These are phyloP conservation scores for Nerophis ophidion DNA, from an alignment of 2,113 vertebrate genomes.

Conservation along the genomic window DNA sequence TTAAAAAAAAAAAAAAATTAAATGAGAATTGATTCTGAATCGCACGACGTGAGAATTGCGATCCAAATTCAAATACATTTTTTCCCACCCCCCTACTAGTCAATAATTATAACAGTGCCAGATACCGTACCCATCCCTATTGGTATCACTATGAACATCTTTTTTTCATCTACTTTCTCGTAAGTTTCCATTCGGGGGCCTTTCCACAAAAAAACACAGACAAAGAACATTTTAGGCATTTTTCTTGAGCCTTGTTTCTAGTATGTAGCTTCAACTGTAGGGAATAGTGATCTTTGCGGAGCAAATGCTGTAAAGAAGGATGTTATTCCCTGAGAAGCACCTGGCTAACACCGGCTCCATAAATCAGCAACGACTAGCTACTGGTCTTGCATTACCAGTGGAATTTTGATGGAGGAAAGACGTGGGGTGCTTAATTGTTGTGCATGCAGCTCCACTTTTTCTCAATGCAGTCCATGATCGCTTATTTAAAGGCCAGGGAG, in stretches of 20 bases:
- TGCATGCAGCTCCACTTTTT: background rate
- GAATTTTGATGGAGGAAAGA: too few species aligned
- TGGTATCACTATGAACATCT: too few species aligned
- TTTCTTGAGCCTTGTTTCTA: conserved; percentile 3
- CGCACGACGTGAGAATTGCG: too few species aligned
- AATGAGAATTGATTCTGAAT: too few species aligned
- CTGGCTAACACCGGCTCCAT: conserved; percentile 12
- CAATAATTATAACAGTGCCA: too few species aligned
- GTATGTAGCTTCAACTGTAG: conserved; percentile 10
- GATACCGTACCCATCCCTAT: too few species aligned
- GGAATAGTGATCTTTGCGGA: conserved; percentile 28
- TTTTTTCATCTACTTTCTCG: too few species aligned
- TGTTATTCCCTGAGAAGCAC: background rate
- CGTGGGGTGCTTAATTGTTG: too few species aligned
- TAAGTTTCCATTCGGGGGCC: conserved; percentile 15
- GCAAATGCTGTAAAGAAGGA: conserved; percentile 29
- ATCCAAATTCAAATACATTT: too few species aligned
- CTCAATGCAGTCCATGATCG: background rate
- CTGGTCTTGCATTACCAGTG: too few species aligned
- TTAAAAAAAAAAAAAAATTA: too few species aligned
- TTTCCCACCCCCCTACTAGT: too few species aligned
- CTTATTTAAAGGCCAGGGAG: background rate
- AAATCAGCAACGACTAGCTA: conserved; percentile 21
- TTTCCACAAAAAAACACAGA: conserved; percentile 14
- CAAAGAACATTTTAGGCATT: conserved; percentile 19